Conservation (phyloP, 2,888 invertebrate species). For the Oegoconia quadripuncta region DNA sequence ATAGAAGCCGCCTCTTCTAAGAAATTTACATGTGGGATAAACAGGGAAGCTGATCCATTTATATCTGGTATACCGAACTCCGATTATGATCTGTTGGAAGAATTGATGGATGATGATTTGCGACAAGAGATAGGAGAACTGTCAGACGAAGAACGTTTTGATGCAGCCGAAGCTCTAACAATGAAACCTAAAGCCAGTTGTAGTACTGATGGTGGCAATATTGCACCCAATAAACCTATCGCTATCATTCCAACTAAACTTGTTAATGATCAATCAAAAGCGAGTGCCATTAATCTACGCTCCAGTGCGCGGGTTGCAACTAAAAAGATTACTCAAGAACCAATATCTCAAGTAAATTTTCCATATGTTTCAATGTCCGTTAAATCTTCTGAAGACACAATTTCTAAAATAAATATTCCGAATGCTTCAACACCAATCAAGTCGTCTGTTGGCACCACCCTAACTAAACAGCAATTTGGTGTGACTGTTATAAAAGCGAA, state of each 20-base stretch:
- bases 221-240: background rate
- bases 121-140: constrained; percentile 67
- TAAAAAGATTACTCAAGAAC: background rate
- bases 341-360: too few species aligned
- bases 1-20: background rate
- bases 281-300: background rate
- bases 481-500: too few species aligned
- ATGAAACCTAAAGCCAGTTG: constrained; percentile 18
- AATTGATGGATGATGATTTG: constrained; percentile 66
- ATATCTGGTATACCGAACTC: constrained; percentile 56
- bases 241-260: background rate
- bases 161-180: constrained; percentile 16
- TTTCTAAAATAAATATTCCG: too few species aligned
- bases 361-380: too few species aligned
- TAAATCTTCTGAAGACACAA: too few species aligned
- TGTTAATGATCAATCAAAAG: background rate
- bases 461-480: too few species aligned
- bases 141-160: constrained; percentile 53
- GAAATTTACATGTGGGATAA: constrained; percentile 12
- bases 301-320: background rate
- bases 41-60: constrained; percentile 45
- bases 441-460: too few species aligned
- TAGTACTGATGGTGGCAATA: background rate
- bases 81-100: constrained; percentile 66
- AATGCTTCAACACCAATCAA: too few species aligned